Base-by-base conservation (phyloP, 2,888 invertebrate species). In the Sesia bembeciformis region DNA sequence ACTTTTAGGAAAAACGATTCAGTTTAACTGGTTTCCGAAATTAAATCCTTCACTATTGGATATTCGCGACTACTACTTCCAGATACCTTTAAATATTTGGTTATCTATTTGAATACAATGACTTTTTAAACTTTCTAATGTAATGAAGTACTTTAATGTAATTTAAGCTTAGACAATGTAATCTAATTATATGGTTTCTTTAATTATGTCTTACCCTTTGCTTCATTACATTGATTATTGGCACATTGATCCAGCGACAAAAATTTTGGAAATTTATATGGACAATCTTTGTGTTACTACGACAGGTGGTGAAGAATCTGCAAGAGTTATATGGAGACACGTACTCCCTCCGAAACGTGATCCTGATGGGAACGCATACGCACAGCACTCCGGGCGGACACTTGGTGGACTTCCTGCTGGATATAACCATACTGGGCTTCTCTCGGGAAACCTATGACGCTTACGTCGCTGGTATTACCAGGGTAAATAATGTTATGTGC, bases 351-450 rank as follows among this genome's bases (percentile, higher is more conserved):
- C 90, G 93, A 7, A 98, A 98, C 78, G 93, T 98, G 4, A 94
- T 97, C 71, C 81, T 98, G 23, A 95, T 95, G 59, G 97, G 95
- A 0, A 97, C 97, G 0, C 98, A 98, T 81, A 96, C 97, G 0
- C 98, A 98, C 80, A 94, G 95, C 40, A 91, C 92, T 0, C 96
- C 97, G 0, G 98, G 96, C 0, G 98, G 98, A 0, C 95, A 93
- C 71, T 91, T 97, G 71, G 94, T 96, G 81, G 94, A 97, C 78
- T 90, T 97, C 56, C 88, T 98, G 46, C 95, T 96, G 63, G 96
- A 97, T 69, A 91, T 97, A 60, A 94, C 96, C n/a, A 94, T 94
- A 46, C 91, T 95, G 50, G 98, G 98, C 7, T 97, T 84, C 67
- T 89, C 89, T 3, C 66, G 64, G 2, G 86, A 90, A 58, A 84